Percentiles rank a stretch among this genome's conserved stretches.
These are phyloP conservation scores for Ictalurus furcatus DNA, from an alignment of 2,113 vertebrate species.

Conservation along the genomic window DNA sequence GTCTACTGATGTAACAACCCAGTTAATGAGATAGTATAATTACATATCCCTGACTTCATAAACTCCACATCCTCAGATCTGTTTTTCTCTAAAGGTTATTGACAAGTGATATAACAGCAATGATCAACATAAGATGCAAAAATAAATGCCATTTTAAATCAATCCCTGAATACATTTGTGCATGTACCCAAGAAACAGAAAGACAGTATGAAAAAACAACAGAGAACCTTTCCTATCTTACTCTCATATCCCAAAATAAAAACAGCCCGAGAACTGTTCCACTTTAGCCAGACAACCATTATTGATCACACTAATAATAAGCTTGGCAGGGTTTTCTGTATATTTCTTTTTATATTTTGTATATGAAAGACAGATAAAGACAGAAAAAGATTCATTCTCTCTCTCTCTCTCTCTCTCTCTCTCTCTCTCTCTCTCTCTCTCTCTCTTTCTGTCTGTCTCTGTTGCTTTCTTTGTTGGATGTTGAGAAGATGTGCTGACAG, in stretches of 20 bases:
- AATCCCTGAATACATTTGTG: not conserved
- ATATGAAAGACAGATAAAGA: not conserved
- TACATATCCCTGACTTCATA: not conserved
- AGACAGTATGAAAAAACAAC: not conserved
- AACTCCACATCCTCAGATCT: not conserved
- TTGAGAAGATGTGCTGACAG: conserved; percentile 62
- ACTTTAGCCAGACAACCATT: not conserved
- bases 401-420: not conserved
- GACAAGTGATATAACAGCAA: not conserved
- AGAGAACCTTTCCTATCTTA: not conserved
- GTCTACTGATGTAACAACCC: no score
- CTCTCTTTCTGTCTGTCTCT: not conserved
- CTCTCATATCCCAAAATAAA: not conserved
- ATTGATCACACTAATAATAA: conserved; percentile 16
- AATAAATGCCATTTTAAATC: not conserved
- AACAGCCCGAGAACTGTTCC: conserved; percentile 1
- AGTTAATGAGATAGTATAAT: no score
- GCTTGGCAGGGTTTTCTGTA: not conserved
- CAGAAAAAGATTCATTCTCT: not conserved
- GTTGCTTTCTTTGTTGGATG: conserved; percentile 6
- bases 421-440: not conserved
- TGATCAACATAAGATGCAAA: not conserved
- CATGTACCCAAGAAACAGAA: not conserved
- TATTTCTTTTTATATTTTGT: not conserved
- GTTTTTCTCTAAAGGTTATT: not conserved